Conservation (phyloP, 2,113 vertebrate genomes). For the Callopanchax toddi region DNA sequence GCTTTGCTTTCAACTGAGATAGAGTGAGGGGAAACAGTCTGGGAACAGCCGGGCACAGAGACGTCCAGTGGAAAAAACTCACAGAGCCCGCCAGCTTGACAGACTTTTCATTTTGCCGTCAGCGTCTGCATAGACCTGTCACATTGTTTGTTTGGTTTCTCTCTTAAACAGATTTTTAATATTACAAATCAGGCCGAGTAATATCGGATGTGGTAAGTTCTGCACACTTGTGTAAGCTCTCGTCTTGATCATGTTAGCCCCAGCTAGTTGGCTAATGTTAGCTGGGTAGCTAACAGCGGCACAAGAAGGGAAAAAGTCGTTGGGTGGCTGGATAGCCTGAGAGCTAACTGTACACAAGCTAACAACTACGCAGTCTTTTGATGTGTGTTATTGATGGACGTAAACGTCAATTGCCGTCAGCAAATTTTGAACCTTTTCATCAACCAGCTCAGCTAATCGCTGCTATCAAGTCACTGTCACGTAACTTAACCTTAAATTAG, state of each 20-base stretch:
- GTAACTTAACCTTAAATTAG: slow-evolving; percentile 22
- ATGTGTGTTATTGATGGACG: slow-evolving; percentile 29
- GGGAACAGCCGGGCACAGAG: slow-evolving; percentile 73
- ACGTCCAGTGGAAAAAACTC: slow-evolving; percentile 75
- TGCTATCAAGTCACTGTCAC: slow-evolving; percentile 26
- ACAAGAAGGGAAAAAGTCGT: slow-evolving; percentile 62
- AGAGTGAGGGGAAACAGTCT: slow-evolving; percentile 73
- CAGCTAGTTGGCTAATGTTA: slow-evolving; percentile 70
- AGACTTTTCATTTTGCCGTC: slow-evolving; percentile 57
- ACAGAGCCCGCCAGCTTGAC: slow-evolving; percentile 72
- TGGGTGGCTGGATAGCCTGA: slow-evolving; percentile 68
- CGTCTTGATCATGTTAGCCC: slow-evolving; percentile 57
- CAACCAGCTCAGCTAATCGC: slow-evolving; percentile 8
- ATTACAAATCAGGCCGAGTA: slow-evolving; percentile 81
- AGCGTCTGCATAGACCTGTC: slow-evolving; percentile 48
- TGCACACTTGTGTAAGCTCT: slow-evolving; percentile 73
- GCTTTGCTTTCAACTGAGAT: slow-evolving; percentile 76
- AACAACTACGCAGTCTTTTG: slow-evolving; percentile 78
- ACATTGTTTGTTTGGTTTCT: slow-evolving; percentile 53
- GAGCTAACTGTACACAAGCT: slow-evolving; percentile 64
- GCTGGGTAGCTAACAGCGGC: slow-evolving; percentile 60
- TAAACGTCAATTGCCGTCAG: slow-evolving; percentile 31
- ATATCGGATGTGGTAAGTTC: slow-evolving; percentile 87
- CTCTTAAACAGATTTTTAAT: slow-evolving; percentile 72
- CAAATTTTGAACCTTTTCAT: slow-evolving; percentile 15